A percentile compares a stretch with the other conserved stretches of the same genome.
phyloP scores from a whole-genome alignment of 1,140 invertebrate species.

The Neodiprion fabricii region DNA sequence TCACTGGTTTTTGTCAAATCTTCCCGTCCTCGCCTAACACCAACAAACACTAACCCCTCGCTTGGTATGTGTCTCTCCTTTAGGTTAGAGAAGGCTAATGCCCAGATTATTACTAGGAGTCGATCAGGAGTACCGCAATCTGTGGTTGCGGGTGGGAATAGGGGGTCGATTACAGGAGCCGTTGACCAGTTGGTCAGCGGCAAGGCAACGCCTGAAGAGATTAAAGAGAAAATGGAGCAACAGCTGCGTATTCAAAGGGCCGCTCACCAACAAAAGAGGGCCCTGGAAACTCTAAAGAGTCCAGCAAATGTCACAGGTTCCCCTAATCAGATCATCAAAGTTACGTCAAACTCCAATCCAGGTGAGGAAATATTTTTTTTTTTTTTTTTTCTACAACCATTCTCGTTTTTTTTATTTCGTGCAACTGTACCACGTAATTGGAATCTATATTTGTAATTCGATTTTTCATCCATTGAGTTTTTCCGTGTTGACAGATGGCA shows the following conservation, averaged over 20 bases:
- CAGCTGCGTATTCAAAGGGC: conserved; percentile 85
- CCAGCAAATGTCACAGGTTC: conserved; percentile 43
- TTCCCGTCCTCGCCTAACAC: conserved; percentile 46
- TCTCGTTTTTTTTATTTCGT: conserved; percentile 18
- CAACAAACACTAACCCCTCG: conserved; percentile 52
- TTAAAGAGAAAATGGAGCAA: conserved; percentile 91
- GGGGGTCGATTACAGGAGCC: conserved; percentile 34
- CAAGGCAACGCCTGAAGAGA: conserved; percentile 76
- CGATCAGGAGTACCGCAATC: conserved; percentile 71
- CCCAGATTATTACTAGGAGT: conserved; percentile 76
- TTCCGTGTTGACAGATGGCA: conserved; percentile 59
- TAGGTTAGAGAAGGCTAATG: conserved; percentile 70
- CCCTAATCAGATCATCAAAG: conserved; percentile 63
- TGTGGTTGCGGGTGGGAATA: conserved; percentile 39
- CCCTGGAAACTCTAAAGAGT: conserved; percentile 67
- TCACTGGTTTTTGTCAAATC: neutral
- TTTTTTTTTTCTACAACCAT: neutral
- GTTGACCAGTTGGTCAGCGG: conserved; percentile 58
- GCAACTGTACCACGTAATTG: neutral
- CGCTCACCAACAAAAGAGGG: conserved; percentile 85
- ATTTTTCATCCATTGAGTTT: conserved; percentile 20
- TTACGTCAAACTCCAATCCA: conserved; percentile 62
- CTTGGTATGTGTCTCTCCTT: conserved; percentile 56
- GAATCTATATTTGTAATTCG: neutral
- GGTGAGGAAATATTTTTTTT: conserved; percentile 40